Evolutionary conservation across 2,113 vertebrate genomes (phyloP).

Genomic region (Myotis davidii): DNA sequence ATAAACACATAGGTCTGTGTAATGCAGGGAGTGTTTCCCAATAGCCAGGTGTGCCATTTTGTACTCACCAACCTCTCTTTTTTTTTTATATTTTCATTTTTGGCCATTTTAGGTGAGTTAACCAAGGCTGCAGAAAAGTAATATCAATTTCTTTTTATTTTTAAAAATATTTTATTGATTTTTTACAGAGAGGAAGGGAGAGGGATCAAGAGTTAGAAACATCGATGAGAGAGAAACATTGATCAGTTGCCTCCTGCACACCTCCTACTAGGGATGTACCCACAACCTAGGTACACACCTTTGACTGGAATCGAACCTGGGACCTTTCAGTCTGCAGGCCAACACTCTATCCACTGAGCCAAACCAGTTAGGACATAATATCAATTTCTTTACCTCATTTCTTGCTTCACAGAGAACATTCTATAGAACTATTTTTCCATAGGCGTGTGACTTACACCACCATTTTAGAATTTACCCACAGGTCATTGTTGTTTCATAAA

Average conservation of each 20-base stretch:
- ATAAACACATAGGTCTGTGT: neutral
- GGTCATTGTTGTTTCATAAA: constrained; percentile 29
- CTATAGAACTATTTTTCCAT: neutral
- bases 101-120: neutral
- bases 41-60: neutral
- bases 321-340: too few relatives aligned
- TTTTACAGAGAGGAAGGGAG: too few relatives aligned
- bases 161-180: too few relatives aligned
- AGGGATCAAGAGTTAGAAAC: too few relatives aligned
- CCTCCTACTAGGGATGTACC: too few relatives aligned
- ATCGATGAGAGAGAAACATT: too few relatives aligned
- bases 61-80: neutral
- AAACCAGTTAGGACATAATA: neutral
- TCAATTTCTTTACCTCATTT: neutral
- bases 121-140: neutral
- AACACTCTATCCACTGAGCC: too few relatives aligned
- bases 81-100: neutral
- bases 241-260: too few relatives aligned
- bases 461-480: neutral
- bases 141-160: neutral
- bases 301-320: too few relatives aligned
- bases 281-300: too few relatives aligned
- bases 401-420: neutral
- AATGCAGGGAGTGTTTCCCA: neutral
- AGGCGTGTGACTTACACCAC: neutral